Evolutionary conservation across 2,797 vertebrate genomes (phyloP).

Genomic region (Kryptopterus vitreolus): DNA sequence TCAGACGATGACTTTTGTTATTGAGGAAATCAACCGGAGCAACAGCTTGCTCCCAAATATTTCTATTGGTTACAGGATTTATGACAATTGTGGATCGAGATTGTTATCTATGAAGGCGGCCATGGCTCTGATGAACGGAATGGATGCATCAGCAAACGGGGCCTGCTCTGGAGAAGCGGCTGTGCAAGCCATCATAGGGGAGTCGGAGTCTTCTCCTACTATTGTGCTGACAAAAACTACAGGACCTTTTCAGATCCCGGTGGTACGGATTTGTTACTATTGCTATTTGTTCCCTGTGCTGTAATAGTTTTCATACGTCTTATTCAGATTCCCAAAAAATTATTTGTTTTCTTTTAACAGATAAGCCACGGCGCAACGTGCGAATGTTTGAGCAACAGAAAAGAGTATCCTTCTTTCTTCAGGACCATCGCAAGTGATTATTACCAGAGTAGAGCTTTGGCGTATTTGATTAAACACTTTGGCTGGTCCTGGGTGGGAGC

Average conservation of each 20-base stretch:
- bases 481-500: conserved; percentile 77
- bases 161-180: conserved; percentile 64
- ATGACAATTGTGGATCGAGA: conserved; percentile 56
- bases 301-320: background rate
- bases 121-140: conserved; percentile 55
- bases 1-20: conserved; percentile 57
- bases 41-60: conserved; percentile 53
- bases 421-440: conserved; percentile 75
- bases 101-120: conserved; percentile 49
- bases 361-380: conserved; percentile 75
- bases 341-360: conserved; percentile 53
- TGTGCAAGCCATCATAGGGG: conserved; percentile 73
- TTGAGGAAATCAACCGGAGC: conserved; percentile 59
- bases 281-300: background rate
- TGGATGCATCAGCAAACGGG: conserved; percentile 45
- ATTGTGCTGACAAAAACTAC: conserved; percentile 70
- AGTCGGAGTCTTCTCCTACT: conserved; percentile 74
- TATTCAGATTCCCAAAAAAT: background rate
- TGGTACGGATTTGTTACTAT: conserved; percentile 62
- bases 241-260: conserved; percentile 71
- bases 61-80: conserved; percentile 55
- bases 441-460: conserved; percentile 71
- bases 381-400: conserved; percentile 71
- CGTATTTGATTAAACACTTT: conserved; percentile 71
- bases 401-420: conserved; percentile 70